Evolutionary conservation across 2,797 vertebrate genomes (phyloP).

Genomic region (Protonibea diacanthus): DNA sequence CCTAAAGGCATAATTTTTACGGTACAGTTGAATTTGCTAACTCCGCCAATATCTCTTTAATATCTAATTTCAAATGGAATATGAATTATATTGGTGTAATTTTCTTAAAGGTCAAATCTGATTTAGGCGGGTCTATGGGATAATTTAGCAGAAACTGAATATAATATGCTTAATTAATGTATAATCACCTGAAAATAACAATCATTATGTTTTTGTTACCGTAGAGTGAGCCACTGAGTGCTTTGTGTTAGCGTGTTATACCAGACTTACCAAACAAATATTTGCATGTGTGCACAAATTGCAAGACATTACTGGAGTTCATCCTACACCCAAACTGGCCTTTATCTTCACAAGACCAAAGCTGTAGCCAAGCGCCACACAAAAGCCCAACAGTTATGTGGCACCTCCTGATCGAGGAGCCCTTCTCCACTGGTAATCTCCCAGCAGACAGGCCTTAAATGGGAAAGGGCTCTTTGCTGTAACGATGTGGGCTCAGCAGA

Average conservation of each 20-base stretch:
- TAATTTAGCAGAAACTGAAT: no score
- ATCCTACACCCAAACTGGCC: slow-evolving; percentile 7
- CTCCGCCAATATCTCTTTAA: slow-evolving; percentile 26
- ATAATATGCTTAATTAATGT: no score
- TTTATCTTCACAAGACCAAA: slow-evolving; percentile 46
- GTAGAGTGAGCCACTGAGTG: no score
- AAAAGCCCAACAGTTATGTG: slow-evolving; percentile 48
- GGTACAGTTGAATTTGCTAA: slow-evolving; percentile 22
- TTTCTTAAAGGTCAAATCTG: no score
- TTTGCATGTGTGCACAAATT: slow-evolving; percentile 1
- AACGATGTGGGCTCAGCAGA: slow-evolving; percentile 72
- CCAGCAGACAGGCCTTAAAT: slow-evolving; percentile 72
- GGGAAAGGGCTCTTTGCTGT: slow-evolving; percentile 68
- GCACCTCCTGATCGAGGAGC: slow-evolving; percentile 53
- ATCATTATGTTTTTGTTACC: no score
- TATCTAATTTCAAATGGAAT: slow-evolving; percentile 33
- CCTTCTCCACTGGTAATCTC: slow-evolving; percentile 72
- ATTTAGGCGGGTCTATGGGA: no score
- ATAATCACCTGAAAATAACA: no score
- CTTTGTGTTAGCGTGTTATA: neutral
- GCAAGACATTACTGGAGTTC: neutral
- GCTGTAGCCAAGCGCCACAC: slow-evolving; percentile 25
- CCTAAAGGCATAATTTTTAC: slow-evolving; percentile 37
- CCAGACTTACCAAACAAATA: neutral
- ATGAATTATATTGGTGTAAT: neutral